Conservation (phyloP, 1,140 invertebrate genomes). For the Pseudoatta argentina region DNA sequence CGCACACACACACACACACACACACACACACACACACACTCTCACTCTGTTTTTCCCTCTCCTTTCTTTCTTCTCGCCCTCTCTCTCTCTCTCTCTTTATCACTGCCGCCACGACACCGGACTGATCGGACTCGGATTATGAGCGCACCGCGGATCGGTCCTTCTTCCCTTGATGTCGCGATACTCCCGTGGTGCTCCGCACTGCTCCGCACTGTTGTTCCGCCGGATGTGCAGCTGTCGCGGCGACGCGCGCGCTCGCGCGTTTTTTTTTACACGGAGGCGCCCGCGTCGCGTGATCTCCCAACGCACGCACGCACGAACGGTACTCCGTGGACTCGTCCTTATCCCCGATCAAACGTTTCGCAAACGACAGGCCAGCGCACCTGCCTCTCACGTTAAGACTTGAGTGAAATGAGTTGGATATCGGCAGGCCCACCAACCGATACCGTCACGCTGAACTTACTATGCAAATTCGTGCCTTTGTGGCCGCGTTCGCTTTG, state of each 20-base stretch:
- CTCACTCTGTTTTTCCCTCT: background rate
- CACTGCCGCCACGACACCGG: constrained; percentile 12
- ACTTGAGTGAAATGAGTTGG: constrained; percentile 78
- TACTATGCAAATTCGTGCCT: background rate
- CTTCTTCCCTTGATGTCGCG: background rate
- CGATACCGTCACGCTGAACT: background rate
- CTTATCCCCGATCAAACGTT: constrained; percentile 71
- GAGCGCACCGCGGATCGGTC: background rate
- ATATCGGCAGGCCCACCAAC: constrained; percentile 78
- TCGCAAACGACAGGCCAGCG: constrained; percentile 76
- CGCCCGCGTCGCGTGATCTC: constrained; percentile 13
- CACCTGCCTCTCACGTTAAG: constrained; percentile 78
- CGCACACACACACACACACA: background rate
- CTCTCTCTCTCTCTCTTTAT: background rate
- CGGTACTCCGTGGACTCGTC: constrained; percentile 69
- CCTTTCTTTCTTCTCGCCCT: background rate
- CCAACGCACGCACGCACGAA: constrained; percentile 54
- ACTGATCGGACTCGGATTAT: background rate
- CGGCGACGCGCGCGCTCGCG: background rate
- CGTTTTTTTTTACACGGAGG: background rate
- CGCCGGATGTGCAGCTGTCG: background rate
- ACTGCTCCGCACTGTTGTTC: background rate
- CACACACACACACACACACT: no score
- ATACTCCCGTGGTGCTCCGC: background rate
- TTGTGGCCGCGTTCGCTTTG: background rate